Percentiles rank a stretch among this genome's conserved stretches.
These are phyloP conservation scores for Tinamus guttatus DNA, from an alignment of 2,113 vertebrate genomes.

Conservation along the genomic window DNA sequence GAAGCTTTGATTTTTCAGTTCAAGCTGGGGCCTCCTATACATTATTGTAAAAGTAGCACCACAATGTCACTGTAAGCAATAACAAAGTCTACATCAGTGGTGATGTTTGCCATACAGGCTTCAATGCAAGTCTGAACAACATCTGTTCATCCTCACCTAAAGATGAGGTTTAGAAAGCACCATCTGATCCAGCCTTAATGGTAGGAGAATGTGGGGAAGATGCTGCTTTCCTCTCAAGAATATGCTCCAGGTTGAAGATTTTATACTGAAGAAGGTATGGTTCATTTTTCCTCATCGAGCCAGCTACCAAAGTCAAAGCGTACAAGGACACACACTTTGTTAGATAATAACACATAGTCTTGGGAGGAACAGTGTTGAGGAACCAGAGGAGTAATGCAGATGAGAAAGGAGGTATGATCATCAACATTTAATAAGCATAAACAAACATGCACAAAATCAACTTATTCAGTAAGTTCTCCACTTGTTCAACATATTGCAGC, in stretches of 20 bases:
- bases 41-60: neutral
- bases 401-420: neutral
- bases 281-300: neutral
- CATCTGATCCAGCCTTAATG: neutral
- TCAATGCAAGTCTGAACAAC: neutral
- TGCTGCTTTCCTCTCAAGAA: neutral
- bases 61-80: neutral
- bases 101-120: neutral
- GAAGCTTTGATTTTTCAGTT: neutral
- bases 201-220: neutral
- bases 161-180: neutral
- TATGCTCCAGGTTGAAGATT: neutral
- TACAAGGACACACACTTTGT: neutral
- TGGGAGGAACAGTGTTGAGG: neutral
- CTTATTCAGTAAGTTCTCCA: neutral
- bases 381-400: neutral
- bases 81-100: neutral
- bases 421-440: conserved; percentile 54
- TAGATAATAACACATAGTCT: neutral
- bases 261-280: neutral
- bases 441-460: conserved; percentile 28
- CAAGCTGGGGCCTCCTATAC: neutral
- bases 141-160: neutral
- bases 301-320: neutral
- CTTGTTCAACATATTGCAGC: conserved; percentile 56